phyloP scores from a whole-genome alignment of 2,797 vertebrate species.

The Sebastes steindachneri region DNA sequence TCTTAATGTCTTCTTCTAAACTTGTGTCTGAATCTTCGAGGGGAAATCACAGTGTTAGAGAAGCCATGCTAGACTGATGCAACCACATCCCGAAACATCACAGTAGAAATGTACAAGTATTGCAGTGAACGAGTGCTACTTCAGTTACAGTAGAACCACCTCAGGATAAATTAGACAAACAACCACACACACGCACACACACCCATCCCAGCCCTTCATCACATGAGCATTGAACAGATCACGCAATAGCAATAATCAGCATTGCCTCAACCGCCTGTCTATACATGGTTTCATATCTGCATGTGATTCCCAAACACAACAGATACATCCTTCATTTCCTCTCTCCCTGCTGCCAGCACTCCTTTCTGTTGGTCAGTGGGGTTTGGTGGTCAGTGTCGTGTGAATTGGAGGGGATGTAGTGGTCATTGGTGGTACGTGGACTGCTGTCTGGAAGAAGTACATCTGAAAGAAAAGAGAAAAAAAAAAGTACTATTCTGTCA shows the following conservation, averaged over 20 bases:
- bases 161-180: neutral
- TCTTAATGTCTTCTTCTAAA: neutral
- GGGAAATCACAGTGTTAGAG: neutral
- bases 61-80: neutral
- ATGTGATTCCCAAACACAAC: neutral
- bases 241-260: neutral
- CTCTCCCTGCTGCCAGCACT: neutral
- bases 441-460: conserved; percentile 78
- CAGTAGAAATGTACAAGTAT: neutral
- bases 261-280: neutral
- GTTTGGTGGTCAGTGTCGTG: conserved; percentile 1
- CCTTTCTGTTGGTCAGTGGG: conserved; percentile 38
- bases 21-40: neutral
- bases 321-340: neutral
- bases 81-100: neutral
- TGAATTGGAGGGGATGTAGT: conserved; percentile 14
- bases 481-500: neutral
- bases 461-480: conserved; percentile 66
- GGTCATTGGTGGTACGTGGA: rapidly evolving
- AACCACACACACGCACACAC: neutral
- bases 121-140: neutral
- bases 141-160: neutral
- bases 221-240: neutral
- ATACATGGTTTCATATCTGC: neutral
- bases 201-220: neutral